Evolutionary conservation across 2,797 vertebrate genomes (phyloP).

Genomic region (Lagodon rhomboides): DNA sequence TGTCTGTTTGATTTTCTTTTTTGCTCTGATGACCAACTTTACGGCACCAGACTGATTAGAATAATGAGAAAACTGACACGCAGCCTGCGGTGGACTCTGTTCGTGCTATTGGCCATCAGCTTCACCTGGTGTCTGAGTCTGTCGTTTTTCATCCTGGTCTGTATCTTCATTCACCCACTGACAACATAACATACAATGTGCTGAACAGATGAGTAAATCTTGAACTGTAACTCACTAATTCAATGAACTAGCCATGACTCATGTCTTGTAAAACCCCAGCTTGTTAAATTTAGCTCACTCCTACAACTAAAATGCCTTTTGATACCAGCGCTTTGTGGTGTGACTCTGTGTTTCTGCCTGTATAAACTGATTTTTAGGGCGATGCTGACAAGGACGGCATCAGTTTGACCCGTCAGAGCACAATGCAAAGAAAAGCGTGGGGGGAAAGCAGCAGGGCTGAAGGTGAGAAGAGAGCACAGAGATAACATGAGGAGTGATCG

Average conservation of each 20-base stretch:
- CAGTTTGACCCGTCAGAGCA: accelerated
- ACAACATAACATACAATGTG: not conserved
- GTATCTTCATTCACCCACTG: slow-evolving; percentile 3
- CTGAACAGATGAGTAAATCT: not conserved
- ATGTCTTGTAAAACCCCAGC: not conserved
- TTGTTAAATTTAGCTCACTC: not conserved
- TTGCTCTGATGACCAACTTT: too few species aligned
- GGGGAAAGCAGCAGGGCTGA: not conserved
- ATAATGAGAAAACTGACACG: slow-evolving; percentile 8
- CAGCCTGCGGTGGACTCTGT: accelerated
- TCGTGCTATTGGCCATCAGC: not conserved
- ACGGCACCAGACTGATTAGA: not conserved
- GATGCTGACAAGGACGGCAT: not conserved
- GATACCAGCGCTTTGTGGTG: not conserved
- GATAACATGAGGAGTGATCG: not conserved
- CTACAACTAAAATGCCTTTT: not conserved
- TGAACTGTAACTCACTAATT: not conserved
- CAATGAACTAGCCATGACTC: not conserved
- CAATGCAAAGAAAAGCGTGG: not conserved
- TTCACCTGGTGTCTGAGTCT: slow-evolving; percentile 33
- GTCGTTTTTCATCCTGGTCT: slow-evolving; percentile 27
- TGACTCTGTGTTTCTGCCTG: not conserved
- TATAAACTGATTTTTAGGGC: slow-evolving; percentile 7
- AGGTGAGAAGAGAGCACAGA: slow-evolving; percentile 37
- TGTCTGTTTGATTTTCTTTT: too few species aligned